A percentile compares a stretch with the other conserved stretches of the same genome.
These are phyloP conservation scores for Nomada goodeniana DNA, from an alignment of 2,888 invertebrate species.

Conservation along the genomic window DNA sequence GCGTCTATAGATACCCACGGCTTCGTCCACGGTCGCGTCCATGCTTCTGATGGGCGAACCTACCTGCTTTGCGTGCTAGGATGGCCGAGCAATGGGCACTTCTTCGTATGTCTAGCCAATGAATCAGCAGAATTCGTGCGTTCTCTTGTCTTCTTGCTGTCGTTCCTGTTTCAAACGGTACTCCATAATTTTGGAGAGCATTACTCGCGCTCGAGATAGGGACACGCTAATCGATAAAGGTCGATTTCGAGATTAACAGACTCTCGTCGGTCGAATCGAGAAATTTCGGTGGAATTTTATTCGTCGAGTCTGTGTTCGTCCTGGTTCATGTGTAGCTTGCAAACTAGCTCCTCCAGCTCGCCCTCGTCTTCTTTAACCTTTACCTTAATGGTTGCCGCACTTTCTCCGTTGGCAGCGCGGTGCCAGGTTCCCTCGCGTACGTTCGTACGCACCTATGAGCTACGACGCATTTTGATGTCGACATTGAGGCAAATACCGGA, in stretches of 20 bases:
- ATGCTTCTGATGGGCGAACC: conserved; percentile 43
- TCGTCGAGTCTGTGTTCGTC: background rate
- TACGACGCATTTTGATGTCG: conserved; percentile 70
- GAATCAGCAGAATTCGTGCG: no score
- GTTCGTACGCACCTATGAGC: conserved; percentile 45
- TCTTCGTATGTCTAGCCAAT: no score
- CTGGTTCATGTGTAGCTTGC: conserved; percentile 29
- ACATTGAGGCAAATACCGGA: conserved; percentile 67
- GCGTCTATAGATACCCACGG: conserved; percentile 72
- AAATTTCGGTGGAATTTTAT: no score
- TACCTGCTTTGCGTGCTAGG: conserved; percentile 43
- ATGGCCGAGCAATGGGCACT: conserved; percentile 16
- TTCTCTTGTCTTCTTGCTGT: no score
- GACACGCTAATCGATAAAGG: no score
- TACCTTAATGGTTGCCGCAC: conserved; percentile 82
- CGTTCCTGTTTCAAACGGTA: no score
- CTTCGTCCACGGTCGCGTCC: conserved; percentile 50
- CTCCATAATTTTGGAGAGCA: no score
- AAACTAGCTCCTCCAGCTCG: conserved; percentile 12
- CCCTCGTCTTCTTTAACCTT: conserved; percentile 80
- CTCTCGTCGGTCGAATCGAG: no score
- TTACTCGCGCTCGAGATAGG: no score
- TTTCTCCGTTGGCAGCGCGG: conserved; percentile 78
- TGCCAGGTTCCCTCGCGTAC: conserved; percentile 69
- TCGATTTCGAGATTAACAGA: no score